phyloP scores from a whole-genome alignment of 2,797 vertebrate genomes.

The Pseudochaenichthys georgianus region DNA sequence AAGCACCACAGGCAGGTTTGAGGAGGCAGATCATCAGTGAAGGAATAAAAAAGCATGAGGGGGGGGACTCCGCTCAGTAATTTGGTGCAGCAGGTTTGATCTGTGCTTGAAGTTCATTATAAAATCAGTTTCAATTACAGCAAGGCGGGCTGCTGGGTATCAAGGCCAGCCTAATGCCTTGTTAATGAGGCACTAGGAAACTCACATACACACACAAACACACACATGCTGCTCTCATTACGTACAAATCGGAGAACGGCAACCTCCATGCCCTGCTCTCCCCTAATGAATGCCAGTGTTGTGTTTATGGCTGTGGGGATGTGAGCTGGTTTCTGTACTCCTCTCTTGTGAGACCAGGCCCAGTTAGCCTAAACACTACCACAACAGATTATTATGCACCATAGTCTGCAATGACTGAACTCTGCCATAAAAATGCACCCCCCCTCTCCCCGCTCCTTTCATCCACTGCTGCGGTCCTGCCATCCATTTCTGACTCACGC shows the following conservation, averaged over 20 bases:
- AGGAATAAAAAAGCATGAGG: constrained; percentile 42
- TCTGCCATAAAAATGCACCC: constrained; percentile 58
- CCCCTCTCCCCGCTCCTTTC: constrained; percentile 38
- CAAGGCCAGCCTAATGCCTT: constrained; percentile 76
- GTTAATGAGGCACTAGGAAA: constrained; percentile 78
- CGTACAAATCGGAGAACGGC: constrained; percentile 73
- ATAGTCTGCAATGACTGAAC: constrained; percentile 70
- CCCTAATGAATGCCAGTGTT: constrained; percentile 78
- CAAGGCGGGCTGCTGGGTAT: constrained; percentile 68
- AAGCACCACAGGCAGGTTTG: constrained; percentile 38
- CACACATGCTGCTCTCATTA: constrained; percentile 79
- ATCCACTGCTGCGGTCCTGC: constrained; percentile 66
- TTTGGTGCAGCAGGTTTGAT: constrained; percentile 73
- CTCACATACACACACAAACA: constrained; percentile 56
- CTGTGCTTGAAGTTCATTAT: constrained; percentile 80
- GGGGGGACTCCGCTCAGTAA: constrained; percentile 46
- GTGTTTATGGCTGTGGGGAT: constrained; percentile 74
- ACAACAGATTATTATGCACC: constrained; percentile 73
- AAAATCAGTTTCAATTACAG: constrained; percentile 81
- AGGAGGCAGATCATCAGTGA: constrained; percentile 30
- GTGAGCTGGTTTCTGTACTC: constrained; percentile 69
- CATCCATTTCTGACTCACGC: constrained; percentile 69
- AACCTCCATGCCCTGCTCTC: constrained; percentile 66
- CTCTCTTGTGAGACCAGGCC: constrained; percentile 70
- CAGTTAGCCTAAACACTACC: constrained; percentile 72